A percentile compares a stretch with the other conserved stretches of the same genome.
Evolutionary conservation across 2,888 invertebrate species (phyloP).

Genomic region (Abscondita cerata): DNA sequence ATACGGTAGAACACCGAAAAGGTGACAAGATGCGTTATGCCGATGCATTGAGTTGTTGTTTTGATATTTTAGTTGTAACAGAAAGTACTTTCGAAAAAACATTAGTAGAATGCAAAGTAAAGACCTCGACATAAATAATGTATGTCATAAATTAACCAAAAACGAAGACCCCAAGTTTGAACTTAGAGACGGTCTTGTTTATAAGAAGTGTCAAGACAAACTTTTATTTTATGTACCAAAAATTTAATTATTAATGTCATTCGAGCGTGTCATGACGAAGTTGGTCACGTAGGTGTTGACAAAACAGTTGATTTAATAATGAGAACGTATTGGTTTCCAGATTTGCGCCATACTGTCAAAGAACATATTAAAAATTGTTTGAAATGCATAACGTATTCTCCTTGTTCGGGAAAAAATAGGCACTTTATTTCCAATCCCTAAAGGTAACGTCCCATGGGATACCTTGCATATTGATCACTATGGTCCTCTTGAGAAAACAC

Average conservation of each 20-base stretch:
- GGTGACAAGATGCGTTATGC: constrained; percentile 1
- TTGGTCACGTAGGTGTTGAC: constrained; percentile 44
- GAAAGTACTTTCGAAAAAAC: constrained; percentile 12
- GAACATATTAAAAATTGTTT: background rate
- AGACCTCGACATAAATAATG: background rate
- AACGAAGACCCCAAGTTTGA: constrained; percentile 4
- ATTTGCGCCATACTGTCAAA: too few relatives aligned
- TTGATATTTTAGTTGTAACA: constrained; percentile 3
- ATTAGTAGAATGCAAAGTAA: background rate
- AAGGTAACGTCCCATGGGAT: background rate
- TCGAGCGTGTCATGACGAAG: constrained; percentile 41
- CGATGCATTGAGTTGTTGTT: constrained; percentile 11
- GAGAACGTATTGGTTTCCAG: constrained; percentile 13
- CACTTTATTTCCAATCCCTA: background rate
- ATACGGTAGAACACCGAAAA: background rate
- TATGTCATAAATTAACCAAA: background rate
- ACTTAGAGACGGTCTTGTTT: constrained; percentile 11
- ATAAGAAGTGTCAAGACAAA: constrained; percentile 3
- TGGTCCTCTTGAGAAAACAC: background rate
- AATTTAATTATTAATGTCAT: constrained; percentile 42
- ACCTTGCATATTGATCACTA: background rate
- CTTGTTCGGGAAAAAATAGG: background rate
- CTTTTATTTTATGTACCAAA: constrained; percentile 37
- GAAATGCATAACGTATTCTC: background rate
- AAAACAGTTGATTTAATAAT: constrained; percentile 1